These are phyloP conservation scores for Battus philenor DNA, from an alignment of 1,140 invertebrate species.

Conservation along the genomic window DNA sequence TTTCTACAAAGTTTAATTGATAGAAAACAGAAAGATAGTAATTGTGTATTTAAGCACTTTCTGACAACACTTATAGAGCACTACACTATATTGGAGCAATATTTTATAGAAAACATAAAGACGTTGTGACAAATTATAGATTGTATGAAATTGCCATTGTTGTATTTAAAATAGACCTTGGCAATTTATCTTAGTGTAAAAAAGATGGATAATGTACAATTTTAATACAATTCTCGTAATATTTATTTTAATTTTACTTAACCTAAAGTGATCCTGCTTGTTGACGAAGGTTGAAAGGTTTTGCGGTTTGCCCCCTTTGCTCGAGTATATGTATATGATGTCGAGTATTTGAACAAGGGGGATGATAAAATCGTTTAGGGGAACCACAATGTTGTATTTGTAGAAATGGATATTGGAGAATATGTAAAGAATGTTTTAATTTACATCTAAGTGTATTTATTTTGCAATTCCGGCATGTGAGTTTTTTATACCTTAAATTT, in stretches of 20 bases:
- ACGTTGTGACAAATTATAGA: not conserved
- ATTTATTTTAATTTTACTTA: constrained; percentile 32
- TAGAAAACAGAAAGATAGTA: too few species aligned
- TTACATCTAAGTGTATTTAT: too few species aligned
- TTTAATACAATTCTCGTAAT: constrained; percentile 29
- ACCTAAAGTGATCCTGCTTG: constrained; percentile 32
- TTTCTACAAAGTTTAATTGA: too few species aligned
- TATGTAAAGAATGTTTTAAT: not conserved
- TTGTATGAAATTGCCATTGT: constrained; percentile 17
- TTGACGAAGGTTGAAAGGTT: constrained; percentile 35
- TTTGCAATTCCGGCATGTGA: too few species aligned
- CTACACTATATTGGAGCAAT: too few species aligned
- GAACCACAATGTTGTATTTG: constrained; percentile 3
- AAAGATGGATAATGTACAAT: constrained; percentile 21
- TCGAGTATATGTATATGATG: constrained; percentile 34
- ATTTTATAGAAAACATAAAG: too few species aligned
- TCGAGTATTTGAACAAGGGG: constrained; percentile 28
- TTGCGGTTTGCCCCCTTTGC: constrained; percentile 24
- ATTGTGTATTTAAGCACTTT: too few species aligned
- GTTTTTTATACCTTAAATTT: too few species aligned
- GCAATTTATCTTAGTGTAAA: constrained; percentile 21
- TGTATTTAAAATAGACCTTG: too few species aligned
- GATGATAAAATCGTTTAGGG: constrained; percentile 23
- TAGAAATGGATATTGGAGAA: not conserved
- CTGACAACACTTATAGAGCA: not conserved